Conservation (phyloP, 2,113 vertebrate genomes). For the Elanus axillaris region DNA sequence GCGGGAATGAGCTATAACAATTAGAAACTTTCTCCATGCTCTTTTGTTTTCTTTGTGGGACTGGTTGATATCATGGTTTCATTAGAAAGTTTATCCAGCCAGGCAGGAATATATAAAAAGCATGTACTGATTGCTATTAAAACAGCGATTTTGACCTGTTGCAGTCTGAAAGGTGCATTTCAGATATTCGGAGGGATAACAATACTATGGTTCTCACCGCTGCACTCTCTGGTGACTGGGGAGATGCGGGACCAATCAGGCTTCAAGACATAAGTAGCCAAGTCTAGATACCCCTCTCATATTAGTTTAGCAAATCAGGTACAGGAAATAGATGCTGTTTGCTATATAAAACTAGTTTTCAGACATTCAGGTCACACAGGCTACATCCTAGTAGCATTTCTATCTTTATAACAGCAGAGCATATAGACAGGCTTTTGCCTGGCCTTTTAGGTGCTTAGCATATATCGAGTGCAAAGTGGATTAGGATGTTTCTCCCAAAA, state of each 20-base stretch:
- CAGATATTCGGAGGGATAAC: neutral
- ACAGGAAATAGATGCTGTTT: neutral
- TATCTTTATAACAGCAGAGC: neutral
- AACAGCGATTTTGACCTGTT: neutral
- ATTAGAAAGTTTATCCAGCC: neutral
- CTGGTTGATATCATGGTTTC: neutral
- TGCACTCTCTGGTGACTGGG: neutral
- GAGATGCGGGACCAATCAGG: neutral
- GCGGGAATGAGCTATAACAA: neutral
- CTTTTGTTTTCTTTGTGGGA: neutral
- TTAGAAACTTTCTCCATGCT: neutral
- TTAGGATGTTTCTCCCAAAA: neutral
- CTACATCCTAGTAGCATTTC: neutral
- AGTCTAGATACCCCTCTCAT: neutral
- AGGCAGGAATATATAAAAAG: neutral
- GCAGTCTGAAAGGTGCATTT: neutral
- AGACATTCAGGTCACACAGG: neutral
- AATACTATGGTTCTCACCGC: accelerated
- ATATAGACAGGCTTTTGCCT: neutral
- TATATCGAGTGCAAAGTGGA: neutral
- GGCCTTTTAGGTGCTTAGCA: neutral
- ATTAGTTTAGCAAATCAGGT: neutral
- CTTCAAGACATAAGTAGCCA: neutral
- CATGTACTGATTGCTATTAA: neutral
- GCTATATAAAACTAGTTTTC: neutral